phyloP scores from a whole-genome alignment of 2,888 invertebrate species.

The Nomada ruficornis region DNA sequence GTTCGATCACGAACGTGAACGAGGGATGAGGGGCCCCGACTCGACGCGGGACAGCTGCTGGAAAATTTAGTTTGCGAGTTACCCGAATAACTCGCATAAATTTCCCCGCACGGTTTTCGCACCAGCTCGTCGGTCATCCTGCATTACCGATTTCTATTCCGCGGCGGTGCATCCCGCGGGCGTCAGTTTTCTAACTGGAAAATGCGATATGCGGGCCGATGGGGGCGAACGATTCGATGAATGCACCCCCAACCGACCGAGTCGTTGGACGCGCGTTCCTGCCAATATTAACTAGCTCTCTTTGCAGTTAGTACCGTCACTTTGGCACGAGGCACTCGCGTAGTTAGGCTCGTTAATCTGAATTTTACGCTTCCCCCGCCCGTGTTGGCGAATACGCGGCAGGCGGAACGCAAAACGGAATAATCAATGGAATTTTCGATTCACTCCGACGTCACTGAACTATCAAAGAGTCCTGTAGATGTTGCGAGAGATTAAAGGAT shows the following conservation, averaged over 20 bases:
- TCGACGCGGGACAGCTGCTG: slow-evolving; percentile 36
- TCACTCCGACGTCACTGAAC: neutral
- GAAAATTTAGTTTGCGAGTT: slow-evolving; percentile 55
- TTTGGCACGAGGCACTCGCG: neutral
- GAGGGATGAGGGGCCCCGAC: slow-evolving; percentile 4
- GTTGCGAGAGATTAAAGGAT: no score
- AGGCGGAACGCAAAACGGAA: neutral
- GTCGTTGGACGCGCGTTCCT: slow-evolving; percentile 6
- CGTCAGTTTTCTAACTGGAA: slow-evolving; percentile 47
- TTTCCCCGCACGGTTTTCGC: slow-evolving; percentile 48
- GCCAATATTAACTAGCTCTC: neutral
- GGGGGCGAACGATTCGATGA: neutral
- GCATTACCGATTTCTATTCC: slow-evolving; percentile 51
- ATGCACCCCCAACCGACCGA: neutral
- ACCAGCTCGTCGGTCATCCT: slow-evolving; percentile 40
- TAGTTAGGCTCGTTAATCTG: neutral
- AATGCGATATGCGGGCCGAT: slow-evolving; percentile 7
- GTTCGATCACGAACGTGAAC: slow-evolving; percentile 47
- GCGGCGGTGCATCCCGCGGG: neutral
- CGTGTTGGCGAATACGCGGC: neutral
- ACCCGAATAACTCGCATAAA: slow-evolving; percentile 66
- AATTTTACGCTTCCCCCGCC: neutral
- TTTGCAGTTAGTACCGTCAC: neutral
- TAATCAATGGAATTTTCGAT: neutral
- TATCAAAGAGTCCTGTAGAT: neutral